Base-by-base conservation (phyloP, 2,888 invertebrate species). In the Campoplex capitator region DNA sequence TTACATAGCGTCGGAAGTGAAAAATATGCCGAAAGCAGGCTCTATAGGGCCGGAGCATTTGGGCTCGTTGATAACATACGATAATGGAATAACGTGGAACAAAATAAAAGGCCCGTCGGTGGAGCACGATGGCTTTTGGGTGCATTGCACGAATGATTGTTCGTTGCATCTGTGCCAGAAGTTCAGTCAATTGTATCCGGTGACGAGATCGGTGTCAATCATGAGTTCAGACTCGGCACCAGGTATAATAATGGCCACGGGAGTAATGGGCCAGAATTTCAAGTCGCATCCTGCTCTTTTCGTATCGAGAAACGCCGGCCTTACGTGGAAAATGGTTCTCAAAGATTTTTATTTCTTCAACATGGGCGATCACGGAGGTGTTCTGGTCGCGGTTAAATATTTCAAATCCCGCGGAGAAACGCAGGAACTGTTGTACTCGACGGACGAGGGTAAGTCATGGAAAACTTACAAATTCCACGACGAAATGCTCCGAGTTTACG, bases 361-460 rank as follows among this genome's bases (percentile, higher is more conserved):
- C 92, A 97, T 98, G 95, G 98, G 98, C 3, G 98, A 99, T 95
- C 98, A 98, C 92, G 98, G 98, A 0, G 98, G 98, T 32, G 95
- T 98, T 0, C 94, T 98, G 42, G 97, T 98, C 0, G 98, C 98
- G 0, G 98, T 98, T 0, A 97, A 97, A 91, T 97, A 97, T 92
- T 97, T 96, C 94, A 97, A 97, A 93, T 95, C 96, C 0, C 95
- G 96, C 78, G 97, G 97, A 0, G 97, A 97, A 93, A 98, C 98
- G 0, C 96, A 97, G 88, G 96, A 97, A 91, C 96, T 99, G 77
- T 94, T 97, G 89, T 98, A 98, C 93, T 98, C 98, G 0, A 97
- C 96, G 0, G 97, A 98, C 93, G 98, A 98, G 94, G 98, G 98
- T 51, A 96, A 97, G 92, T 96, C 96, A 28, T 98, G 98, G 98